These are phyloP conservation scores for Gobiocypris rarus DNA, from an alignment of 2,113 vertebrate species.

Conservation along the genomic window DNA sequence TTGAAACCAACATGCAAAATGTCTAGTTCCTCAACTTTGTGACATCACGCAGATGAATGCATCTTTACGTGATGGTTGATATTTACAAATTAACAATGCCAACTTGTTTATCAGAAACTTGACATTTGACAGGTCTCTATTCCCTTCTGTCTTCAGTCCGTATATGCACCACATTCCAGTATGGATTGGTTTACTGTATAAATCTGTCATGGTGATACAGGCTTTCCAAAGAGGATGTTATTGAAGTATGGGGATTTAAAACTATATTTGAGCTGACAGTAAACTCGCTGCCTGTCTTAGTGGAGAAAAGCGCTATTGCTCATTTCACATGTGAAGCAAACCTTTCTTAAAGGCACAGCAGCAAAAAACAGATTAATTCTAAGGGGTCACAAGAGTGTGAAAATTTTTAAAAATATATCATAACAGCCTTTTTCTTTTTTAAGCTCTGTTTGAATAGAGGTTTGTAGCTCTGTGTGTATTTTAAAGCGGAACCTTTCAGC, in stretches of 20 bases:
- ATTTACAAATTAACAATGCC: neutral
- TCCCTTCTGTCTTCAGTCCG: neutral
- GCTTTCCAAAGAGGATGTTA: neutral
- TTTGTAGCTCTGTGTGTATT: neutral
- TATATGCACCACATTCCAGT: neutral
- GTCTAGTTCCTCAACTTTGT: neutral
- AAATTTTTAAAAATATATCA: neutral
- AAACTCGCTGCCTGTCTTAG: neutral
- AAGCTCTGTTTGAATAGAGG: neutral
- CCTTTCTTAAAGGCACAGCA: neutral
- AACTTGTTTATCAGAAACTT: neutral
- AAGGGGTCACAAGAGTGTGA: neutral
- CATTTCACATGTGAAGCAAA: neutral
- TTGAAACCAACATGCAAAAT: neutral
- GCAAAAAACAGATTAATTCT: neutral
- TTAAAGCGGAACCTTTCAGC: neutral
- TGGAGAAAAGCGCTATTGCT: neutral
- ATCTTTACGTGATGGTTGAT: neutral
- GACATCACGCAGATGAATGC: neutral
- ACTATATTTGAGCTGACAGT: neutral
- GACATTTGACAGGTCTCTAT: no score
- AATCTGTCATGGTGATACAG: slow-evolving; percentile 8
- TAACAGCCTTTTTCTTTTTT: neutral
- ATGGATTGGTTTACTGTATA: neutral
- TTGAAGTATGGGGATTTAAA: neutral